Percentiles rank a stretch among this genome's conserved stretches.
Conservation (phyloP, 2,888 invertebrate species). For the Hirtodrosophila confusa region DNA sequence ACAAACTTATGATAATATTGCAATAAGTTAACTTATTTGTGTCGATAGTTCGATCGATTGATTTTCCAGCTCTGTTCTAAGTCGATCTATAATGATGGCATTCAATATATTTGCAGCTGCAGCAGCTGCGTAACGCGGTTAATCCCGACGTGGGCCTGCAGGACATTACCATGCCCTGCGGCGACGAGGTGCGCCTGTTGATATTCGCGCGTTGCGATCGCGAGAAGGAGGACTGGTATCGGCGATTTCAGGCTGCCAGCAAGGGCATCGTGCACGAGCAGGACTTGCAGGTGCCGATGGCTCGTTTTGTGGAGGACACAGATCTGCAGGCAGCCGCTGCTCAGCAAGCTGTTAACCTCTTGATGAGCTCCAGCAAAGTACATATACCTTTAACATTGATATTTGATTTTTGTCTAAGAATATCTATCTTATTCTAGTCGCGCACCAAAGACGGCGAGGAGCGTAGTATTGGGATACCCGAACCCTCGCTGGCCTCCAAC, state of each 20-base stretch:
- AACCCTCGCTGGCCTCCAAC: conserved; percentile 8
- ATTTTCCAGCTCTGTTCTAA: too few species aligned
- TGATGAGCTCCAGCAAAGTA: conserved; percentile 50
- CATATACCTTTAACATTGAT: not conserved
- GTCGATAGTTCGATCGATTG: too few species aligned
- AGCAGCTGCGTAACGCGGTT: conserved; percentile 72
- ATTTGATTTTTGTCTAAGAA: not conserved
- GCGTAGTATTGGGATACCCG: not conserved
- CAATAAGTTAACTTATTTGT: too few species aligned
- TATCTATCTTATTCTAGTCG: not conserved
- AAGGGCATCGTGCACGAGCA: conserved; percentile 80
- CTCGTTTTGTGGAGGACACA: conserved; percentile 77
- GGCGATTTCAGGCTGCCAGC: conserved; percentile 82
- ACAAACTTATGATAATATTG: too few species aligned
- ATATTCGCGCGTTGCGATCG: conserved; percentile 83
- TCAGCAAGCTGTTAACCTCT: conserved; percentile 70
- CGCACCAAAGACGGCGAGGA: conserved; percentile 48
- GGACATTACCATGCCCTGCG: conserved; percentile 81
- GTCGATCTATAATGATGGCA: too few species aligned
- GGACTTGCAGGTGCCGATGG: conserved; percentile 80
- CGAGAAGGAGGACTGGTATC: conserved; percentile 84
- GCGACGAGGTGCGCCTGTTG: conserved; percentile 82
- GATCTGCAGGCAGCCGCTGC: conserved; percentile 80
- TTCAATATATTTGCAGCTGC: conserved; percentile 62
- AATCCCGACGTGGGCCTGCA: conserved; percentile 70